These are phyloP conservation scores for Tamandua tetradactyla DNA, from an alignment of 2,797 vertebrate genomes.

Conservation along the genomic window DNA sequence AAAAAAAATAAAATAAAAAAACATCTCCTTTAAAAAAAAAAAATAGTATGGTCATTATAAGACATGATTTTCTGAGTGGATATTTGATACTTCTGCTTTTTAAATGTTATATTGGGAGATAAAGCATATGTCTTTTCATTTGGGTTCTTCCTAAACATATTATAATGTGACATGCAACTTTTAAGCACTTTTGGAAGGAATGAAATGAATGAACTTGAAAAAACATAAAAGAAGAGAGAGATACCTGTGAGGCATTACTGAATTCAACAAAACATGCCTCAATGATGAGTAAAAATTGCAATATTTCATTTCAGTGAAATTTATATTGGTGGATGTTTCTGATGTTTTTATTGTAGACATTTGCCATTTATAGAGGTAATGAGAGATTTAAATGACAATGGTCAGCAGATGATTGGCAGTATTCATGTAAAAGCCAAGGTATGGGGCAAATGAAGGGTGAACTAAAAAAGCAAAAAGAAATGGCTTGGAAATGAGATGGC, in stretches of 20 bases:
- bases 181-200: neutral
- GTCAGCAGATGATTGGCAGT: neutral
- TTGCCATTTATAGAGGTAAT: neutral
- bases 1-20: too few relatives aligned
- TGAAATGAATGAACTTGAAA: neutral
- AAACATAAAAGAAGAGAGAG: neutral
- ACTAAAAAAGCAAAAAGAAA: neutral
- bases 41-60: neutral
- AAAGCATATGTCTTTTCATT: neutral
- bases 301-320: neutral
- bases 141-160: neutral
- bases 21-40: too few relatives aligned
- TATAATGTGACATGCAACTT: neutral
- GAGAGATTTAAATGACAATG: neutral
- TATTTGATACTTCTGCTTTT: neutral
- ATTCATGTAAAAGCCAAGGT: neutral
- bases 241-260: neutral
- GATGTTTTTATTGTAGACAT: neutral
- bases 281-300: neutral
- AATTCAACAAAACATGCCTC: neutral
- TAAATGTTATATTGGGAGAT: neutral
- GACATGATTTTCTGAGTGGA: neutral
- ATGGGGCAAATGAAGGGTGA: neutral
- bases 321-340: neutral
- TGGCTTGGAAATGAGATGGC: neutral